Conservation (phyloP, 2,888 invertebrate genomes). For the Siphlonurus alternatus region DNA sequence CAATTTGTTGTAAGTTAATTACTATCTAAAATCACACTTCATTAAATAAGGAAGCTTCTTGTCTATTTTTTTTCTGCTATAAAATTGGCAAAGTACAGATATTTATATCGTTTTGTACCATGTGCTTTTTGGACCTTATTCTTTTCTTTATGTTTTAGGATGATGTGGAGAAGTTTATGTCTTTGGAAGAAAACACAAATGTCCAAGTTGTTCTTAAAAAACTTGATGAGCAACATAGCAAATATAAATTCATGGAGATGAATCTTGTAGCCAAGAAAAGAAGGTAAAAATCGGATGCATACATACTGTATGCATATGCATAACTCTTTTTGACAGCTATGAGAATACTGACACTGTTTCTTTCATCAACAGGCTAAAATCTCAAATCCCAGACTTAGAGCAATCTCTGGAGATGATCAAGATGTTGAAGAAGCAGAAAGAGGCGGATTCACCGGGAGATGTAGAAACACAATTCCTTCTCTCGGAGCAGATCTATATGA, state of each 20-base stretch:
- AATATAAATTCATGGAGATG: conserved; percentile 95
- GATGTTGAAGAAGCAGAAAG: conserved; percentile 64
- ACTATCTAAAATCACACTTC: conserved; percentile 6
- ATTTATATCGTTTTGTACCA: not conserved
- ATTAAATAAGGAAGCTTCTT: not conserved
- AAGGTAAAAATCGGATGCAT: conserved; percentile 27
- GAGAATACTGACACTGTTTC: not conserved
- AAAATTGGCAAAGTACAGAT: not conserved
- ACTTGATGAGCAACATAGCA: conserved; percentile 84
- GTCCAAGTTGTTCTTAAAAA: conserved; percentile 72
- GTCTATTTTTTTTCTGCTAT: conserved; percentile 10
- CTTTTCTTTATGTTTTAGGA: conserved; percentile 39
- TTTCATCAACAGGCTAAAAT: conserved; percentile 39
- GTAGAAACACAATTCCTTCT: conserved; percentile 79
- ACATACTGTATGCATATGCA: not conserved
- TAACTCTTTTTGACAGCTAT: not conserved
- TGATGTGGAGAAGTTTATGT: conserved; percentile 91
- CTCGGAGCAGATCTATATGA: conserved; percentile 79
- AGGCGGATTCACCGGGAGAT: conserved; percentile 39
- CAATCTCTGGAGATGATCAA: conserved; percentile 83
- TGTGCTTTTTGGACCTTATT: not conserved
- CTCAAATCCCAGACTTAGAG: conserved; percentile 88
- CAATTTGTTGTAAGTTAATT: conserved; percentile 59
- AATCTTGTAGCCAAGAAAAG: conserved; percentile 75
- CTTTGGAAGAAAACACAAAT: conserved; percentile 60